Evolutionary conservation across 2,888 invertebrate genomes (phyloP).

Genomic region (Caenorhabditis auriculariae): DNA sequence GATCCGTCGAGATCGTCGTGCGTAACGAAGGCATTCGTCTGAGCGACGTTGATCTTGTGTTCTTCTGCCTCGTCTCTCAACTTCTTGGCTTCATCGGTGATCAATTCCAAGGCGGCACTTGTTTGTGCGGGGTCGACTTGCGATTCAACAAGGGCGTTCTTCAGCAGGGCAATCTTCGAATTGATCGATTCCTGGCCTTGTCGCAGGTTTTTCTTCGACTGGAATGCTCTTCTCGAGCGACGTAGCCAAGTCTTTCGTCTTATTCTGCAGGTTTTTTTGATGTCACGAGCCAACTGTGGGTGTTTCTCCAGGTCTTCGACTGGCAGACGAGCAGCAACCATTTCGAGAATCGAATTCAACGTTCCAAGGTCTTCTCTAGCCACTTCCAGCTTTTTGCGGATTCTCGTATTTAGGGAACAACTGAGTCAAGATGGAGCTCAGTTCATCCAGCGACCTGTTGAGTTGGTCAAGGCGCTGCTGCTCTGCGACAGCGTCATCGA

Average conservation of each 20-base stretch:
- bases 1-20: constrained; percentile 9
- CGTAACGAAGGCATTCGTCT: constrained; percentile 6
- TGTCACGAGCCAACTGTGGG: constrained; percentile 9
- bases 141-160: not conserved
- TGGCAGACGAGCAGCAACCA: not conserved
- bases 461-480: constrained; percentile 9
- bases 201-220: constrained; percentile 4
- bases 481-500: constrained; percentile 11
- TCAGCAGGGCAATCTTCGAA: not conserved
- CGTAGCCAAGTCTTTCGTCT: constrained; percentile 7
- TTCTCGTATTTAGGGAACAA: constrained; percentile 9
- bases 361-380: constrained; percentile 6
- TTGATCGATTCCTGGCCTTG: not conserved
- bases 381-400: constrained; percentile 5
- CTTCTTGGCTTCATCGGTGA: constrained; percentile 7
- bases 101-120: constrained; percentile 14
- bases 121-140: no score
- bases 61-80: constrained; percentile 7
- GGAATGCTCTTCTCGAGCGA: constrained; percentile 7
- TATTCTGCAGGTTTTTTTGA: constrained; percentile 13
- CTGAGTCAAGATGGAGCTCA: constrained; percentile 6
- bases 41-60: constrained; percentile 5
- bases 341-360: constrained; percentile 4
- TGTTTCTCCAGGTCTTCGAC: not conserved
- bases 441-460: constrained; percentile 1